Evolutionary conservation across 2,113 vertebrate genomes (phyloP).

Genomic region (Balaenoptera acutorostrata): DNA sequence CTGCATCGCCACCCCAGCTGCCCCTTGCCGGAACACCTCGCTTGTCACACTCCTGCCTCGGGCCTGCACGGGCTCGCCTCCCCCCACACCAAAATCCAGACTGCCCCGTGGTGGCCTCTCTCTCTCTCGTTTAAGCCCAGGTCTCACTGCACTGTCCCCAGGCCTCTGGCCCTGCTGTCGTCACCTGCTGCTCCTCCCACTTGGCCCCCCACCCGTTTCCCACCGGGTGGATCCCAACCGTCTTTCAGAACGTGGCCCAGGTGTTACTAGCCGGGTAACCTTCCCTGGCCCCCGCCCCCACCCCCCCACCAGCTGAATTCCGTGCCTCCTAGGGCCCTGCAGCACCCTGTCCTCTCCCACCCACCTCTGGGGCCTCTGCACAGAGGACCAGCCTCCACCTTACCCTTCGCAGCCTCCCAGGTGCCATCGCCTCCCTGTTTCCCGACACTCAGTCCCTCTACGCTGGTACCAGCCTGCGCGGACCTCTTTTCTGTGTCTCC

Average conservation of each 20-base stretch:
- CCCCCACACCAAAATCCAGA: background rate
- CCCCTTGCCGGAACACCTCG: background rate
- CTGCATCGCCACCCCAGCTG: accelerated
- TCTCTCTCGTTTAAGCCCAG: background rate
- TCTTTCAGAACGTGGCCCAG: background rate
- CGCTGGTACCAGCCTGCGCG: accelerated
- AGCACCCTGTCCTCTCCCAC: background rate
- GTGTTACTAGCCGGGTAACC: background rate
- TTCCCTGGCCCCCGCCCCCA: background rate
- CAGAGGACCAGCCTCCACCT: background rate
- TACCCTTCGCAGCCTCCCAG: background rate
- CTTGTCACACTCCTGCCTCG: background rate
- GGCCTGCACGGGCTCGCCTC: background rate
- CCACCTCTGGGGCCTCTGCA: background rate
- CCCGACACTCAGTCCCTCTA: background rate
- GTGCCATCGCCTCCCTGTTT: background rate
- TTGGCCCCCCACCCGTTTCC: too few relatives aligned
- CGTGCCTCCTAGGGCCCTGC: background rate
- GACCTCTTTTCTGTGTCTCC: background rate
- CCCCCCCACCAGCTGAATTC: background rate
- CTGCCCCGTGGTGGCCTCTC: accelerated
- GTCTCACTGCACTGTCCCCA: accelerated
- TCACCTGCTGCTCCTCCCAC: background rate
- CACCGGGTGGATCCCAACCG: background rate
- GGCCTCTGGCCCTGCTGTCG: background rate